Conservation (phyloP, 1,140 invertebrate genomes). For the Chionoecetes opilio region DNA sequence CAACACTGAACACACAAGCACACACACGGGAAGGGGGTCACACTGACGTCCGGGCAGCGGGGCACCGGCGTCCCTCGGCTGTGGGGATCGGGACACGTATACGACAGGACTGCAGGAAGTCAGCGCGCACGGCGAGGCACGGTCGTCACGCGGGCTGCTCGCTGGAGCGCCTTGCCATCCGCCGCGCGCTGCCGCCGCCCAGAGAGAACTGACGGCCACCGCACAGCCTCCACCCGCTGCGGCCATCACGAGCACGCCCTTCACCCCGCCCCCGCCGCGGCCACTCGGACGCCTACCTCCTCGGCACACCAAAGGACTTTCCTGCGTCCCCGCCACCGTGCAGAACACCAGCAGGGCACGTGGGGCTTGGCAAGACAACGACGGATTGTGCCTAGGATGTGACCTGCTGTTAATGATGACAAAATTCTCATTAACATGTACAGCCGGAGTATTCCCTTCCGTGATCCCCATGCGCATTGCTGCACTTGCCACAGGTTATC, state of each 20-base stretch:
- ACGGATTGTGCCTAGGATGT: background rate
- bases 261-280: constrained; percentile 35
- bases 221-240: constrained; percentile 56
- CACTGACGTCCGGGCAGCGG: constrained; percentile 1
- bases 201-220: constrained; percentile 65
- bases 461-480: background rate
- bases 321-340: background rate
- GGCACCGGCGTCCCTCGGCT: constrained; percentile 12
- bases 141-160: constrained; percentile 37
- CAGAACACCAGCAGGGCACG: background rate
- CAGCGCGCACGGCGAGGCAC: background rate
- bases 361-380: background rate
- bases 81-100: background rate
- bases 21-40: background rate
- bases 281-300: constrained; percentile 35
- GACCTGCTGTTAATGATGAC: background rate
- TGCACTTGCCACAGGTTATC: background rate
- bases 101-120: background rate
- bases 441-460: background rate
- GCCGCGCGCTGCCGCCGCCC: constrained; percentile 70
- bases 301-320: background rate
- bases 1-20: background rate
- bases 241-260: constrained; percentile 53
- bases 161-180: constrained; percentile 63
- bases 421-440: background rate